Evolutionary conservation across 2,113 vertebrate genomes (phyloP).

Genomic region (Scatophagus argus): DNA sequence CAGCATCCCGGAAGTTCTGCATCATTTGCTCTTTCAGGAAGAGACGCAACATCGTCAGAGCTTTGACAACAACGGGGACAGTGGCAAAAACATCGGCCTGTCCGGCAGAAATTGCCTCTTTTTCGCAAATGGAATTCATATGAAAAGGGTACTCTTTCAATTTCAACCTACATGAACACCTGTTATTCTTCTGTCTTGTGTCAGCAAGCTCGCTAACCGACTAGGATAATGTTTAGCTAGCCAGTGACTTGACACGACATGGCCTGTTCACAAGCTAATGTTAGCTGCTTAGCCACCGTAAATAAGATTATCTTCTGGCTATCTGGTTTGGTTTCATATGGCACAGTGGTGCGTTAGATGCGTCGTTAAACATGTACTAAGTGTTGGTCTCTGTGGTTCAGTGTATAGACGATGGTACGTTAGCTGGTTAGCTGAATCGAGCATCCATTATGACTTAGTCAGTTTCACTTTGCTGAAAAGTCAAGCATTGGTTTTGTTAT

Average conservation of each 20-base stretch:
- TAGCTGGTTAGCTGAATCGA: background rate
- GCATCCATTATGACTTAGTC: slow-evolving; percentile 13
- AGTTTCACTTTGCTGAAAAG: background rate
- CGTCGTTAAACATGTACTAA: background rate
- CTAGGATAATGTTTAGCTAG: slow-evolving; percentile 62
- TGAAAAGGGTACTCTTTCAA: slow-evolving; percentile 58
- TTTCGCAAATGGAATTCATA: slow-evolving; percentile 31
- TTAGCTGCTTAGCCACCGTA: slow-evolving; percentile 57
- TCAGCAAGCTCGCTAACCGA: slow-evolving; percentile 26
- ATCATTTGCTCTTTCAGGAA: slow-evolving; percentile 66
- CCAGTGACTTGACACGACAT: slow-evolving; percentile 72
- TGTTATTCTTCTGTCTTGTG: background rate
- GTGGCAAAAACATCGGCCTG: slow-evolving; percentile 45
- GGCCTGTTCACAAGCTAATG: slow-evolving; percentile 74
- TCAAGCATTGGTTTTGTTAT: slow-evolving; percentile 14
- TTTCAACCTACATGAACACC: background rate
- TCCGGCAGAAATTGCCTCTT: slow-evolving; percentile 1
- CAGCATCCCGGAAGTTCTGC: slow-evolving; percentile 79
- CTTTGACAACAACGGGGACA: slow-evolving; percentile 71
- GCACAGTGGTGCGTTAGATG: background rate
- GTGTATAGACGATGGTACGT: background rate
- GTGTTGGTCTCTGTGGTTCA: background rate
- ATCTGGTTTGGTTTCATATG: background rate
- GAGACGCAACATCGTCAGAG: slow-evolving; percentile 62
- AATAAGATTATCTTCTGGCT: slow-evolving; percentile 46